A percentile compares a stretch with the other conserved stretches of the same genome.
Conservation (phyloP, 2,888 invertebrate species). For the Caenorhabditis sulstoni region DNA sequence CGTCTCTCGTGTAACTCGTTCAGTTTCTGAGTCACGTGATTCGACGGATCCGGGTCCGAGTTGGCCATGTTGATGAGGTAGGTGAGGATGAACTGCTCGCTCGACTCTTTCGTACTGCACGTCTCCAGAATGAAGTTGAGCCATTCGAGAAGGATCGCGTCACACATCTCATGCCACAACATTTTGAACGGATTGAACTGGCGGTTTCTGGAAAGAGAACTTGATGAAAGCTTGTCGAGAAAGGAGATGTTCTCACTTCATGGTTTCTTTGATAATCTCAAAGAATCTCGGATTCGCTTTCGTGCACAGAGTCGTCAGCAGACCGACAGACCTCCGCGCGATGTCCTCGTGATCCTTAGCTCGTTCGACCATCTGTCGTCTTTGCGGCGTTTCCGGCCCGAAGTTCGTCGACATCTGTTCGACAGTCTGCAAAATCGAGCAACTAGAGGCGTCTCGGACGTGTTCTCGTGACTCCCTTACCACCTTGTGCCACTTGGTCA, state of each 20-base stretch:
- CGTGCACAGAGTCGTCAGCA: conserved; percentile 38
- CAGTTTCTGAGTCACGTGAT: background rate
- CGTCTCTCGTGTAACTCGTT: too few species aligned
- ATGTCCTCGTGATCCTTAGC: conserved; percentile 53
- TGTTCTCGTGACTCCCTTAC: conserved; percentile 7
- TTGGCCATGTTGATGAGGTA: background rate
- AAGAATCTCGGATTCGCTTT: conserved; percentile 37
- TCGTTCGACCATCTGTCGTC: conserved; percentile 11
- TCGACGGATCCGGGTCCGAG: conserved; percentile 1
- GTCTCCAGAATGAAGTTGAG: conserved; percentile 37
- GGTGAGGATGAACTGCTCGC: background rate
- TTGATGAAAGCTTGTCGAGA: background rate
- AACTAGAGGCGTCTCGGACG: background rate
- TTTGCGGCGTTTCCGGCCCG: background rate
- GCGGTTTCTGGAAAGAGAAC: background rate
- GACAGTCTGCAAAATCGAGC: background rate
- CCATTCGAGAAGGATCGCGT: conserved; percentile 44
- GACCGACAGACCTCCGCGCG: conserved; percentile 30
- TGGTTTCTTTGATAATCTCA: background rate
- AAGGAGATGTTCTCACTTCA: conserved; percentile 34
- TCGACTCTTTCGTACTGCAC: conserved; percentile 7
- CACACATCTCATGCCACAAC: conserved; percentile 30
- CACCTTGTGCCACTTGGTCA: conserved; percentile 18
- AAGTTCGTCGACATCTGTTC: background rate
- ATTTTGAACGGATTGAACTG: conserved; percentile 29